These are phyloP conservation scores for Cynopterus brachyotis DNA, from an alignment of 2,113 vertebrate species.

Conservation along the genomic window DNA sequence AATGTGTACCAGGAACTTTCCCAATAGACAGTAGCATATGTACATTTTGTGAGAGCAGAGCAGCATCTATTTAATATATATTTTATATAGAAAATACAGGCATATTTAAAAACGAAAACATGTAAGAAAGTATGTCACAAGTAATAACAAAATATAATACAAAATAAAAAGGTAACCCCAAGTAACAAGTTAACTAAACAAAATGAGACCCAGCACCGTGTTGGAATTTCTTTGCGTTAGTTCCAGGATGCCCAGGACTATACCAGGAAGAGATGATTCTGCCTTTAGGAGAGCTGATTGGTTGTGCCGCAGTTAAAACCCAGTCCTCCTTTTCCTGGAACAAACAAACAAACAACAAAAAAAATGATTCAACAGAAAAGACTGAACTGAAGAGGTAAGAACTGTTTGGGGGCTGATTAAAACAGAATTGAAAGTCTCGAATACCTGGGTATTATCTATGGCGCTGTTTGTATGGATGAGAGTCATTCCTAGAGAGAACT, in stretches of 20 bases:
- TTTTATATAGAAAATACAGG: conserved; percentile 86
- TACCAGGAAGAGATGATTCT: conserved; percentile 76
- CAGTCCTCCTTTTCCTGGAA: conserved; percentile 93
- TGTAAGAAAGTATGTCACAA: conserved; percentile 81
- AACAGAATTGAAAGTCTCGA: neutral
- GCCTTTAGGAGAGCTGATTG: conserved; percentile 66
- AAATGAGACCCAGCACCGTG: conserved; percentile 69
- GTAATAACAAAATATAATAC: conserved; percentile 73
- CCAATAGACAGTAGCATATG: conserved; percentile 71
- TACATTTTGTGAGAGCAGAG: conserved; percentile 80
- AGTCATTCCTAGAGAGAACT: neutral
- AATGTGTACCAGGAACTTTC: conserved; percentile 66
- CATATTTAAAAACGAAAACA: conserved; percentile 80
- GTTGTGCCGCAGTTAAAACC: conserved; percentile 83
- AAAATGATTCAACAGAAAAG: conserved; percentile 34
- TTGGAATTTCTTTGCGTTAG: conserved; percentile 78
- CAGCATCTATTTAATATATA: conserved; percentile 84
- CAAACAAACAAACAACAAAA: conserved; percentile 64
- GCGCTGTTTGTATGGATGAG: neutral
- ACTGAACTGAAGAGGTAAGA: neutral
- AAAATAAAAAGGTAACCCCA: conserved; percentile 61
- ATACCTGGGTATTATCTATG: neutral
- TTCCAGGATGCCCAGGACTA: conserved; percentile 68
- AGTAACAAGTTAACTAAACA: conserved; percentile 47
- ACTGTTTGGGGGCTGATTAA: neutral